phyloP scores from a whole-genome alignment of 1,140 invertebrate genomes.

The Ladona fulva region DNA sequence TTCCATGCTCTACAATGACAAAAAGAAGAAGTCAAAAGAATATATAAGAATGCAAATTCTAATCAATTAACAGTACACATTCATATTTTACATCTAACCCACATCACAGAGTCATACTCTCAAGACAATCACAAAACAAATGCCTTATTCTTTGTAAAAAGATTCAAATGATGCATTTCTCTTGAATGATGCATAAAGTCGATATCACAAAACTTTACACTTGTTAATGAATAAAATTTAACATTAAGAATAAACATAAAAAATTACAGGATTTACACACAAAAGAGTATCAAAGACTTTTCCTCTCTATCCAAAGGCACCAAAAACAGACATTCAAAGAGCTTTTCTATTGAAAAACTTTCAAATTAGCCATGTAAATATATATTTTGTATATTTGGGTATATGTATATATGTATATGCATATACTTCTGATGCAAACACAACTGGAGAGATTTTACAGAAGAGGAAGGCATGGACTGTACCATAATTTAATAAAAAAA shows the following conservation, averaged over 20 bases:
- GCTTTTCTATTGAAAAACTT: not conserved
- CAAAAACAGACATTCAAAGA: slow-evolving; percentile 15
- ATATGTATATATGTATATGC: too few species aligned
- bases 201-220: not conserved
- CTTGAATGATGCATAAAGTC: not conserved
- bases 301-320: slow-evolving; percentile 4
- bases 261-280: slow-evolving; percentile 11
- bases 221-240: not conserved
- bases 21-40: not conserved
- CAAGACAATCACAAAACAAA: not conserved
- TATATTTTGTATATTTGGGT: not conserved
- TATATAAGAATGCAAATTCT: not conserved
- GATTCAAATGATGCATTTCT: slow-evolving; percentile 2
- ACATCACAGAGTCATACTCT: not conserved
- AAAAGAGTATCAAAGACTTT: slow-evolving; percentile 4
- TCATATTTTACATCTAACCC: slow-evolving; percentile 1
- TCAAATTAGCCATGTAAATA: not conserved
- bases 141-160: not conserved
- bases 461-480: slow-evolving; percentile 16
- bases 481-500: not conserved
- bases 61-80: not conserved
- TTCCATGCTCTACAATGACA: slow-evolving; percentile 9
- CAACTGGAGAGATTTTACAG: not conserved
- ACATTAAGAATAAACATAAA: slow-evolving; percentile 11
- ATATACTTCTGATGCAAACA: not conserved